These are phyloP conservation scores for Falco rusticolus DNA, from an alignment of 2,797 vertebrate genomes.

Conservation along the genomic window DNA sequence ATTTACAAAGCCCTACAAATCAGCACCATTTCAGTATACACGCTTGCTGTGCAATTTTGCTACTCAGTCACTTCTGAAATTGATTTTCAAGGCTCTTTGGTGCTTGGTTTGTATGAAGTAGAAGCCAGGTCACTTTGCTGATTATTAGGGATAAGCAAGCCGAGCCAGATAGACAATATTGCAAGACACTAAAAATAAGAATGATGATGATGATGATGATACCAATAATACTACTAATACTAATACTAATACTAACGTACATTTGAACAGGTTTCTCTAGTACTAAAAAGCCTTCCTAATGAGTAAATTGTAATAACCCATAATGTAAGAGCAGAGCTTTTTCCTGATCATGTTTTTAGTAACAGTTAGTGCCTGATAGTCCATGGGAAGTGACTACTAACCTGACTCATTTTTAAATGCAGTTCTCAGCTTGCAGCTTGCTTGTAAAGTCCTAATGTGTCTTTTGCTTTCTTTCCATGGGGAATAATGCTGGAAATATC, in stretches of 20 bases:
- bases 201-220: not conserved
- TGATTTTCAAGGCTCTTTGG: not conserved
- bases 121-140: not conserved
- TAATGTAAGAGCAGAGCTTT: not conserved
- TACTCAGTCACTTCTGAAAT: not conserved
- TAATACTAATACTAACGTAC: not conserved
- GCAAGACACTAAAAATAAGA: not conserved
- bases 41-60: not conserved
- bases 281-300: not conserved
- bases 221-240: not conserved
- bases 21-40: not conserved
- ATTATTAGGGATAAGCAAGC: not conserved
- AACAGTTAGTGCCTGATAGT: not conserved
- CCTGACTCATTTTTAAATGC: not conserved
- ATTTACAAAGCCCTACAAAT: conserved; percentile 8
- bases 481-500: not conserved
- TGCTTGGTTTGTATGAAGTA: not conserved
- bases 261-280: not conserved
- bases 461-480: not conserved
- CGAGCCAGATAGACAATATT: not conserved
- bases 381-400: not conserved
- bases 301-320: not conserved
- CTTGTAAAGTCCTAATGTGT: not conserved
- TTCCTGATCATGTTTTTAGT: not conserved
- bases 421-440: not conserved